These are phyloP conservation scores for Lemur catta DNA, from an alignment of 2,797 vertebrate genomes.

Conservation along the genomic window DNA sequence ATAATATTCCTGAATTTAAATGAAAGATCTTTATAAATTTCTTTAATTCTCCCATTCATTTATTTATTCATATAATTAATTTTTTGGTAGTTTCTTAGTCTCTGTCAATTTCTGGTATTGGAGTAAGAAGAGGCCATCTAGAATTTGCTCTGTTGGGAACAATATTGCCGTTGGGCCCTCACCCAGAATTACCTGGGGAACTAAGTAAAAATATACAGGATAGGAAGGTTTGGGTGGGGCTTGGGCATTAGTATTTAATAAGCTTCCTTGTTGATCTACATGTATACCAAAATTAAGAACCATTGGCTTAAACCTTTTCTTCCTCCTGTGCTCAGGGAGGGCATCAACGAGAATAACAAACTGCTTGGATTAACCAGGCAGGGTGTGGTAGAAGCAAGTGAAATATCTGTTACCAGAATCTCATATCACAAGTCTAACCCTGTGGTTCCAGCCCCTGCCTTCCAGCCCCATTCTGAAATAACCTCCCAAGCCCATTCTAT, in stretches of 20 bases:
- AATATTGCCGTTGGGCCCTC: too few species aligned
- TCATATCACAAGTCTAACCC: not conserved
- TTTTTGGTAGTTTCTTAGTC: not conserved
- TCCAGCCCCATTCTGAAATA: too few species aligned
- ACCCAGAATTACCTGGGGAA: not conserved
- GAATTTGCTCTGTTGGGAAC: too few species aligned
- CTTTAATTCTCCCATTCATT: not conserved
- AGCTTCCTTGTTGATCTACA: not conserved
- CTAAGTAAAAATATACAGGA: not conserved
- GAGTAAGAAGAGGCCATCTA: not conserved
- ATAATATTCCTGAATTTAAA: not conserved
- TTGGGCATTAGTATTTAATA: not conserved
- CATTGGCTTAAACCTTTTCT: not conserved
- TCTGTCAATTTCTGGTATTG: not conserved
- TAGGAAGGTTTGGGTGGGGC: not conserved
- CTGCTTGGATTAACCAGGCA: not conserved
- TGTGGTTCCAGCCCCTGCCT: too few species aligned
- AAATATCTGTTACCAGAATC: slow-evolving; percentile 4
- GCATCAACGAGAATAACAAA: not conserved
- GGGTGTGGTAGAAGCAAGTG: slow-evolving; percentile 6
- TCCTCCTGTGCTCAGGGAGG: not conserved
- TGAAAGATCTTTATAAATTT: not conserved
- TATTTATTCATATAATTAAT: not conserved
- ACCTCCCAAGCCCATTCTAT: too few species aligned
- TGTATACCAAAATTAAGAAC: slow-evolving; percentile 11